Base-by-base conservation (phyloP, 2,113 vertebrate species). In the Trachemys scripta region DNA sequence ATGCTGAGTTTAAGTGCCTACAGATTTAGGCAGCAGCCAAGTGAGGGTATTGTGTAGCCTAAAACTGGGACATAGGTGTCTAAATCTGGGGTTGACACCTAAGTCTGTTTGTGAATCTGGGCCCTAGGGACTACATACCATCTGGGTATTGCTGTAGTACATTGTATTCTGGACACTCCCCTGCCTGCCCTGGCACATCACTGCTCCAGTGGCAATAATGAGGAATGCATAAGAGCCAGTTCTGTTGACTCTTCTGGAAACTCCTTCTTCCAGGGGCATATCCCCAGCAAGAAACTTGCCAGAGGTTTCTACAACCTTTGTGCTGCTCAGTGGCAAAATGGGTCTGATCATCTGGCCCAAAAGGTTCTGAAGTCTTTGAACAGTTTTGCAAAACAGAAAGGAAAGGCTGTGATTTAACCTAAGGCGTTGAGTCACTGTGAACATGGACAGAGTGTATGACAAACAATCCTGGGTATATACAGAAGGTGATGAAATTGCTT, bases 341-440 rank as follows among this genome's bases (percentile, higher is more conserved):
- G 75, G 75, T 88, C 84, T 88, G 42, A 24, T 83, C 59, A 78
- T 79, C 27, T 84, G 53, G n/a, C 85, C 49, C 54, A 59, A 72
- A 38, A 72, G 79, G 59, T 92, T 92, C 90, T 80, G 19, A 87
- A 84, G 88, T 91, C 54, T 56, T 82, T 82, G 50, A 82, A 56
- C 27, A 69, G 27, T 79, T 92, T 86, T 92, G 53, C 50, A 88
- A 90, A 95, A 50, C 50, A 89, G 59, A 82, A 65, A 47, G 50
- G 31, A 90, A 90, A 69, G 53, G 59, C 5, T 38, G 50, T 84
- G 85, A 81, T 95, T 91, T 82, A 91, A 45, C 45, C 81, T 27
- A 90, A 79, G 81, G 76, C 4, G 42, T 12, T 83, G 88, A 94
- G 72, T 87, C 85, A 87, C 45, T 87, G 72, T 50, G 86, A 80